These are phyloP conservation scores for Lepilemur septentrionalis DNA, from an alignment of 2,797 vertebrate species.

Conservation along the genomic window DNA sequence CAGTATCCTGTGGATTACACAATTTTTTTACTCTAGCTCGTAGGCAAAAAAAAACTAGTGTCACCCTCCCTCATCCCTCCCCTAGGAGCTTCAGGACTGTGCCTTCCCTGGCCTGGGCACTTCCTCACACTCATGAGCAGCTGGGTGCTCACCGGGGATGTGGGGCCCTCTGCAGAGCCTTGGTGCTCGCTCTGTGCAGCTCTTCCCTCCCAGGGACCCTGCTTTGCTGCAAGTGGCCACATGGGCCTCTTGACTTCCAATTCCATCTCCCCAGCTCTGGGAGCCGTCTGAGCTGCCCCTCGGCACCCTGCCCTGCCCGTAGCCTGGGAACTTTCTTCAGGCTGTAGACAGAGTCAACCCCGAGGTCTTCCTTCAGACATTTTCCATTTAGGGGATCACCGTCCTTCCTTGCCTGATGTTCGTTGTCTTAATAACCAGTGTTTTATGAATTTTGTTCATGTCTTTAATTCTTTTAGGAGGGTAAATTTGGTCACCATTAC, in stretches of 20 bases:
- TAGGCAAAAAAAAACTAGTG: background rate
- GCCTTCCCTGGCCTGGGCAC: background rate
- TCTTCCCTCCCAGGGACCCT: background rate
- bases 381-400: too few species aligned
- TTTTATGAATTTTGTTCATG: background rate
- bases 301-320: background rate
- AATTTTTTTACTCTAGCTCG: background rate
- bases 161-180: too few species aligned
- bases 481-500: background rate
- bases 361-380: background rate
- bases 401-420: background rate
- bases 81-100: rapidly evolving
- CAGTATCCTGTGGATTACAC: background rate
- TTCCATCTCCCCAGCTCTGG: background rate
- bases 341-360: background rate
- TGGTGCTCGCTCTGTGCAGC: rapidly evolving
- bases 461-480: background rate
- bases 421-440: rapidly evolving
- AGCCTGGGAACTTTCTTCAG: background rate
- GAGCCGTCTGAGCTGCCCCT: background rate
- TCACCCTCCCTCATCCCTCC: background rate
- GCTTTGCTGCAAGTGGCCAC: background rate
- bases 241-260: background rate
- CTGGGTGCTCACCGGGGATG: background rate
- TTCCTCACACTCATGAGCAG: background rate